Conservation (phyloP, 1,140 invertebrate species). For the Drosophila ficusphila region DNA sequence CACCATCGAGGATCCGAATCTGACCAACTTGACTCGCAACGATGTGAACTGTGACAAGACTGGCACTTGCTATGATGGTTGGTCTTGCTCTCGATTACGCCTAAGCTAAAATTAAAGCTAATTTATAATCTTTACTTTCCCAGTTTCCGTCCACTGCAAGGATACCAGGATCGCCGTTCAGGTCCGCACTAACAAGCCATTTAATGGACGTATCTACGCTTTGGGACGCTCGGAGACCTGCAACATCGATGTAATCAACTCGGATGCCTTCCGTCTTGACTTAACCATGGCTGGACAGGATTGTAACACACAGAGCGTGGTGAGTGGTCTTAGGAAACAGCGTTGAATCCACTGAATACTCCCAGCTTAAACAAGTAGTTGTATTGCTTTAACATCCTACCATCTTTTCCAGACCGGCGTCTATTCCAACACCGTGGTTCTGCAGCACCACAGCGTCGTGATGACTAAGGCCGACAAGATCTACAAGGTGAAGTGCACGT, state of each 20-base stretch:
- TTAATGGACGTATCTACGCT: slow-evolving; percentile 97
- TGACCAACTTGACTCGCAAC: slow-evolving; percentile 89
- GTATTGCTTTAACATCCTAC: no score
- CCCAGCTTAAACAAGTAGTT: no score
- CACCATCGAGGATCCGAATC: slow-evolving; percentile 88
- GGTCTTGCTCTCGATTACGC: no score
- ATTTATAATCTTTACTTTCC: slow-evolving; percentile 16
- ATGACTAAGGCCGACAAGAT: slow-evolving; percentile 99
- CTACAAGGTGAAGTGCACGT: slow-evolving; percentile 98
- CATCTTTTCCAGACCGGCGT: slow-evolving; percentile 92
- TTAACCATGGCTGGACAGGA: slow-evolving; percentile 96
- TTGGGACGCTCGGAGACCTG: slow-evolving; percentile 96
- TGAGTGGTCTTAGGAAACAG: no score
- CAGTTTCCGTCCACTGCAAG: slow-evolving; percentile 97
- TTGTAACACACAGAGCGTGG: slow-evolving; percentile 96
- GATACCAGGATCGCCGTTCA: slow-evolving; percentile 96
- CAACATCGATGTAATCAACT: slow-evolving; percentile 96
- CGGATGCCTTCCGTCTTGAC: slow-evolving; percentile 95
- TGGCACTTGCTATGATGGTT: slow-evolving; percentile 97
- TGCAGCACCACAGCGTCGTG: slow-evolving; percentile 97
- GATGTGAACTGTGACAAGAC: slow-evolving; percentile 96
- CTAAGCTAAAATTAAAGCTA: no score
- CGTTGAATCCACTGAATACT: no score
- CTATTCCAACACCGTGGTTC: slow-evolving; percentile 96
- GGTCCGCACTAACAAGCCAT: slow-evolving; percentile 95